Evolutionary conservation across 1,140 invertebrate genomes (phyloP), one percentile per base, ranked within the genome.

Genomic region (Pseudobourletiella spinata): DNA sequence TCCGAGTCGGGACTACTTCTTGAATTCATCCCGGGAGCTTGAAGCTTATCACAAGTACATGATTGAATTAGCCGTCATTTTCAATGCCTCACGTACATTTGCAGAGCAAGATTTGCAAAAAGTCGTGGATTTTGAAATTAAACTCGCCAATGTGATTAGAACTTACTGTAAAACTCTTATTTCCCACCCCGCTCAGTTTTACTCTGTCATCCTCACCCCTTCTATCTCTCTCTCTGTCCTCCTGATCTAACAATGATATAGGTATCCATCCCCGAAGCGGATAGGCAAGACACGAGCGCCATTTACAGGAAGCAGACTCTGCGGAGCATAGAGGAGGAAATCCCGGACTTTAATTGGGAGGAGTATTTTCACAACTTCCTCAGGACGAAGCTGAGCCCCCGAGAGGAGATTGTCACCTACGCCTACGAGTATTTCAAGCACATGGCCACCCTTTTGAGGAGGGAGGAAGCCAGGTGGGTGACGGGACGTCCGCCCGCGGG

Each of bases 1-100:
- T 61, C 88, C 88, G 2, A 87, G 85, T 62, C 78, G 88, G 39
- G 88, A 91, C 71, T 91, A 90, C 73, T 89, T 88, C 72, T 73
- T 89, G 35, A 86, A 87, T 69, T 74, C 77, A n/a, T 84, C 79
- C 65, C 84, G 83, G 57, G 79, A 83, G 32, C 18, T 63, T 20
- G 29, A 52, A 30, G 65, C 65, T 29, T 67, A 67, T 48, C 52
- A 64, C 18, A 50, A 29, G 26, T 67, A 67, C 61, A 67, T 67
- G 59, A 39, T 29, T 0, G 82, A 85, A 68, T 81, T 90, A 0
- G 86, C 88, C 0, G 73, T 85, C 2, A 75, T 89, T 20, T 73
- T 91, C 29, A 88, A 88, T 1, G 87, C 87, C 0, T 76, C 86
- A 72, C 76, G 79, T 4, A 72, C 75, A 2, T 81, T 78, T 0